A percentile compares a stretch with the other conserved stretches of the same genome.
Conservation (phyloP, 2,888 invertebrate species). For the Eueremaeus valkanovi region DNA sequence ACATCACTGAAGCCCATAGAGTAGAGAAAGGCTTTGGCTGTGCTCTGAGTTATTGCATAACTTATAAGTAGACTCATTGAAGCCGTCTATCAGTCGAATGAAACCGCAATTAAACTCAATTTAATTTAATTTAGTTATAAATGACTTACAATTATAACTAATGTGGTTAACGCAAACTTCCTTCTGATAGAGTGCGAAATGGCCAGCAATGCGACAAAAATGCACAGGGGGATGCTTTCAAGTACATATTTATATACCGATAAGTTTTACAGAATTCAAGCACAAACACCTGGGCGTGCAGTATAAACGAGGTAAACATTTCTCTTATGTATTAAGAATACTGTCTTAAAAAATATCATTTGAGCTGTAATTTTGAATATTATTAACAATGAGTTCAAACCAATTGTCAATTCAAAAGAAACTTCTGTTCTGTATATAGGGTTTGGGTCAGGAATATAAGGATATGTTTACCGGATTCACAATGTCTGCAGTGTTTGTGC, state of each 20-base stretch:
- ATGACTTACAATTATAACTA: not conserved
- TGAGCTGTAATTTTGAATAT: no score
- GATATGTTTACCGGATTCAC: not conserved
- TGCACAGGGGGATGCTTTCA: not conserved
- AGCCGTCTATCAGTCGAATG: not conserved
- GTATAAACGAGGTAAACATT: no score
- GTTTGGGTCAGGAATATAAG: not conserved
- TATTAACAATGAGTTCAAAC: no score
- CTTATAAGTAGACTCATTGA: not conserved
- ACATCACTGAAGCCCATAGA: conserved; percentile 3
- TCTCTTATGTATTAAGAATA: no score
- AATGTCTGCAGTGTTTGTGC: no score
- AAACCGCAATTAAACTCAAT: no score
- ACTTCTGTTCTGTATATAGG: no score
- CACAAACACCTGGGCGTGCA: no score
- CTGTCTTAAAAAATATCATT: no score
- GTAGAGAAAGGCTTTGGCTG: conserved; percentile 5
- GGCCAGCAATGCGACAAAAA: not conserved
- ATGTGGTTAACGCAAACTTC: not conserved
- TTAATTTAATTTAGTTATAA: not conserved
- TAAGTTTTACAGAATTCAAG: no score
- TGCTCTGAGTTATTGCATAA: not conserved
- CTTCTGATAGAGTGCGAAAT: not conserved
- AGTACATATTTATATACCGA: no score
- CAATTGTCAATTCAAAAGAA: no score